Percentiles rank a stretch among this genome's conserved stretches.
Conservation (phyloP, 92 coral and sea anemone species). For the Porites divaricata region DNA sequence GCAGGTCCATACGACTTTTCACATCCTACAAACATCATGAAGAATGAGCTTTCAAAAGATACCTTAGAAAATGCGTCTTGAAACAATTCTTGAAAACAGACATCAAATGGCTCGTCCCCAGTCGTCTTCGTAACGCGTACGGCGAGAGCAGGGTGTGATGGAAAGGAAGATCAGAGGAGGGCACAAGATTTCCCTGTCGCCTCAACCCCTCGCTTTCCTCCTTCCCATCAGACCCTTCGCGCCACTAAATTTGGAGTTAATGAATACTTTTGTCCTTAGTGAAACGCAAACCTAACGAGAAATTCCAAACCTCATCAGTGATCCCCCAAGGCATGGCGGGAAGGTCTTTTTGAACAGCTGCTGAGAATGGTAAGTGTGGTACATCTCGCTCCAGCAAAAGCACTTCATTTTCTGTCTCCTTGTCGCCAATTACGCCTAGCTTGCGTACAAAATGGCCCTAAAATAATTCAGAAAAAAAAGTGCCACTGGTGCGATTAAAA, state of each 20-base stretch:
- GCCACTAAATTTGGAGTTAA: too few species aligned
- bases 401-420: conserved; percentile 94
- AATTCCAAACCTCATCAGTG: conserved; percentile 78
- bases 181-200: too few species aligned
- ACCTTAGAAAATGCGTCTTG: too few species aligned
- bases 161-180: too few species aligned
- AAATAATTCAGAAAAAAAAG: not conserved
- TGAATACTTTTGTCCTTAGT: not conserved
- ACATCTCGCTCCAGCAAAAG: conserved; percentile 93
- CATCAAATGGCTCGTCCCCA: too few species aligned
- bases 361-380: conserved; percentile 93
- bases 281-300: not conserved
- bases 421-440: conserved; percentile 96
- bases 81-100: too few species aligned
- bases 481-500: too few species aligned
- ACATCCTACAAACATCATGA: conserved; percentile 65
- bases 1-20: conserved; percentile 84
- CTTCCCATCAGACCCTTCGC: too few species aligned
- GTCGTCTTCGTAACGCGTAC: too few species aligned
- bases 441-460: conserved; percentile 99
- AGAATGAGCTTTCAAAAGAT: not conserved
- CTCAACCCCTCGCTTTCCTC: too few species aligned
- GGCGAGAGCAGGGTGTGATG: too few species aligned
- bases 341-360: conserved; percentile 88
- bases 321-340: conserved; percentile 96